These are phyloP conservation scores for Lutraria lutraria DNA, from an alignment of 2,888 invertebrate genomes.

Conservation along the genomic window DNA sequence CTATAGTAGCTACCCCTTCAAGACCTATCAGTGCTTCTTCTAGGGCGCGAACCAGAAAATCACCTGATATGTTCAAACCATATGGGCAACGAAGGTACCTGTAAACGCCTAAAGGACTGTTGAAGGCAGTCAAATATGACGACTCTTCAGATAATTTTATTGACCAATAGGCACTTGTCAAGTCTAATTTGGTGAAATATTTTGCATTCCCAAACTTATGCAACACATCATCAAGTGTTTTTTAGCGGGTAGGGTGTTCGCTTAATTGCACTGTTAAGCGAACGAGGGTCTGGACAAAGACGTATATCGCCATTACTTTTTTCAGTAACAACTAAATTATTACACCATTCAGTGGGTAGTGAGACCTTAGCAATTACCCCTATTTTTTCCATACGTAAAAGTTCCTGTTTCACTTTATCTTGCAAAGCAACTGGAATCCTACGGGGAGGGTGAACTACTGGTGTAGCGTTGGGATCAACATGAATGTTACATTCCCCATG, in stretches of 20 bases:
- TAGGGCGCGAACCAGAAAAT: slow-evolving; percentile 61
- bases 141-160: slow-evolving; percentile 54
- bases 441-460: background rate
- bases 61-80: slow-evolving; percentile 59
- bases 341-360: background rate
- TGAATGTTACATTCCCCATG: background rate
- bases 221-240: slow-evolving; percentile 66
- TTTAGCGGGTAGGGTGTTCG: slow-evolving; percentile 22
- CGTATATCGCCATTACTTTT: background rate
- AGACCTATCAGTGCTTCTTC: slow-evolving; percentile 60
- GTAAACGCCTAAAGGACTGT: slow-evolving; percentile 50
- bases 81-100: slow-evolving; percentile 62
- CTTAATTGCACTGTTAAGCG: background rate
- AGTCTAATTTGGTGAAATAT: slow-evolving; percentile 47
- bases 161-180: slow-evolving; percentile 46
- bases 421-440: background rate
- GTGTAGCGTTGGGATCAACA: background rate
- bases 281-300: background rate
- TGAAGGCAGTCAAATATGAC: slow-evolving; percentile 54
- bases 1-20: slow-evolving; percentile 50
- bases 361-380: background rate
- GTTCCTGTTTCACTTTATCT: background rate
- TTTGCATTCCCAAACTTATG: slow-evolving; percentile 41
- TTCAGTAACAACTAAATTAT: background rate
- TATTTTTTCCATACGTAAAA: background rate